These are phyloP conservation scores for Ardeotis arabs DNA, from an alignment of 2,113 vertebrate genomes.

Conservation along the genomic window DNA sequence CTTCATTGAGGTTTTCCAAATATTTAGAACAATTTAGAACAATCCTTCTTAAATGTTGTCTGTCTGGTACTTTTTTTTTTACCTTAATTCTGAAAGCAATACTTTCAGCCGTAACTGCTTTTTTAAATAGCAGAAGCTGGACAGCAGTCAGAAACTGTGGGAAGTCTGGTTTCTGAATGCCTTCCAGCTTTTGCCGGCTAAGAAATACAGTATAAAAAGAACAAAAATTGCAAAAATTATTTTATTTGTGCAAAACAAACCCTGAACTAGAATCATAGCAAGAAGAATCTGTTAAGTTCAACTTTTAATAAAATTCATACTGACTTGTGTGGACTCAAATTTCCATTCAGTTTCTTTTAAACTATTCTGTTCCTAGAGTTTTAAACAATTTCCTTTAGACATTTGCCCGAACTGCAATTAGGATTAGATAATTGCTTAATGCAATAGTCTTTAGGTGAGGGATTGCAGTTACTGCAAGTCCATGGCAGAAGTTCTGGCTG, in stretches of 20 bases:
- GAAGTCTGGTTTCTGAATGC: not conserved
- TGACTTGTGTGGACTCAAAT: not conserved
- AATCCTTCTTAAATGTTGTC: not conserved
- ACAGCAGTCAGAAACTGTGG: not conserved
- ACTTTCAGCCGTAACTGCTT: not conserved
- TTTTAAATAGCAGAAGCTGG: not conserved
- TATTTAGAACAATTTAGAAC: not conserved
- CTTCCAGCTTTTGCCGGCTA: not conserved
- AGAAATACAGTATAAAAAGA: not conserved
- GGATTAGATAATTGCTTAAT: not conserved
- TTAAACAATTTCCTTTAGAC: not conserved
- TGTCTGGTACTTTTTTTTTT: not conserved
- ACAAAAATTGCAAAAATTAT: not conserved
- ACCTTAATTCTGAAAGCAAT: not conserved
- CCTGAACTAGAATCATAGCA: not conserved
- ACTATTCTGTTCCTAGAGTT: not conserved
- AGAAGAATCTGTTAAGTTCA: not conserved
- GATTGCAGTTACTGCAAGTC: not conserved
- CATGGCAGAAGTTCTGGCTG: not conserved
- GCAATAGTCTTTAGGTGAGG: not conserved
- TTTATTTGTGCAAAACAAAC: not conserved
- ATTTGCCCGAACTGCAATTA: not conserved
- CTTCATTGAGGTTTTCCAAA: not conserved
- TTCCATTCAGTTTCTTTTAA: not conserved
- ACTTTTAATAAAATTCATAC: not conserved